phyloP scores from a whole-genome alignment of 1,140 invertebrate genomes.

The Neocloeon triangulifer region DNA sequence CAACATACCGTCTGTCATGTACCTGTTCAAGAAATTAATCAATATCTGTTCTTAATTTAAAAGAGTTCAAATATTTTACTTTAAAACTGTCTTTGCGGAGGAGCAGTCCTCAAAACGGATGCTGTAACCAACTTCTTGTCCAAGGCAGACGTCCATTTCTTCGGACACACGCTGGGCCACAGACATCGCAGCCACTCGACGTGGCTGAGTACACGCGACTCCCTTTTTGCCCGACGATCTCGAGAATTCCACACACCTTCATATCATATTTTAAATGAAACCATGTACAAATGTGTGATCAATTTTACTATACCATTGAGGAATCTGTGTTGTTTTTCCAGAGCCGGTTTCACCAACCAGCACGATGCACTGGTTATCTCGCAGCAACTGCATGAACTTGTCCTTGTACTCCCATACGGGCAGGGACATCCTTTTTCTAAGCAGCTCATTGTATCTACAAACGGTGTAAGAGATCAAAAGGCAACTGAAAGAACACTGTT shows the following conservation, averaged over 20 bases:
- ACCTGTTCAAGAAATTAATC: conserved; percentile 23
- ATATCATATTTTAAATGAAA: conserved; percentile 10
- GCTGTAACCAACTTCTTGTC: conserved; percentile 97
- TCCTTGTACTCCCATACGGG: conserved; percentile 96
- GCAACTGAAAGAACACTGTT: conserved; percentile 2
- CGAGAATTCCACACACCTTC: conserved; percentile 84
- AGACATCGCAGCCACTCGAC: conserved; percentile 96
- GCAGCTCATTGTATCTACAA: conserved; percentile 51
- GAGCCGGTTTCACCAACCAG: conserved; percentile 91
- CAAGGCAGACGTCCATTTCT: conserved; percentile 95
- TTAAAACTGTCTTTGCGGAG: conserved; percentile 71
- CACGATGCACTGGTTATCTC: conserved; percentile 77
- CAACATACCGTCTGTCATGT: conserved; percentile 99
- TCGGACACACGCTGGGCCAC: conserved; percentile 95
- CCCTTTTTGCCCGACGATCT: conserved; percentile 44
- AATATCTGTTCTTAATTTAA: not conserved
- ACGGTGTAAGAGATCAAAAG: not conserved
- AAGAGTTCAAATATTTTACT: conserved; percentile 19
- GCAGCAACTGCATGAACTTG: conserved; percentile 83
- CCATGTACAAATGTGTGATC: too few species aligned
- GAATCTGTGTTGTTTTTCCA: conserved; percentile 93
- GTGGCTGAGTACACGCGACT: conserved; percentile 93
- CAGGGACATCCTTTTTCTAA: conserved; percentile 68
- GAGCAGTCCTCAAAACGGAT: conserved; percentile 99
- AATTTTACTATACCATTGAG: conserved; percentile 39